Evolutionary conservation across 2,113 vertebrate genomes (phyloP).

Genomic region (Nyctibius bracteatus): DNA sequence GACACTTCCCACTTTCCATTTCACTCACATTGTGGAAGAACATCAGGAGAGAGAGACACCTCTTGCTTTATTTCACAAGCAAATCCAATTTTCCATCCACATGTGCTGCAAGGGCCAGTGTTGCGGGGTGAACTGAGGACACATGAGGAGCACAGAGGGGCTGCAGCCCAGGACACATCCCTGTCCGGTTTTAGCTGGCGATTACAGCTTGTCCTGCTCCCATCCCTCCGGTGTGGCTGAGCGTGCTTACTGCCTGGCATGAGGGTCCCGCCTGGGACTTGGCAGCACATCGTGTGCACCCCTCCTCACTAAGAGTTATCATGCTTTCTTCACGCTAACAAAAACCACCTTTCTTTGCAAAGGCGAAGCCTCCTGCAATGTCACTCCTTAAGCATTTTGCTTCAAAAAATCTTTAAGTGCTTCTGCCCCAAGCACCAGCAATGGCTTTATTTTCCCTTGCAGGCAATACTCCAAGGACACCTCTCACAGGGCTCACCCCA

Average conservation of each 20-base stretch:
- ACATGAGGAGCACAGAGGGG: rapidly evolving
- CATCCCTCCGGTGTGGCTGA: rapidly evolving
- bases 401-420: neutral
- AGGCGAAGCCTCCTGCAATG: neutral
- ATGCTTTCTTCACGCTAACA: rapidly evolving
- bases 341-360: neutral
- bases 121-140: neutral
- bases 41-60: neutral
- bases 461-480: rapidly evolving
- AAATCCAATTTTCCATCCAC: neutral
- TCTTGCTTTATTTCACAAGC: neutral
- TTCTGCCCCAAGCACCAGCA: neutral
- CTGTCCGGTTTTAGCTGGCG: rapidly evolving
- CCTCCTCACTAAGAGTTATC: neutral
- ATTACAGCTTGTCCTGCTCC: rapidly evolving
- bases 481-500: neutral
- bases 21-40: neutral
- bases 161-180: neutral
- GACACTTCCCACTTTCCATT: neutral
- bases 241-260: neutral
- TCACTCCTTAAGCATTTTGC: neutral
- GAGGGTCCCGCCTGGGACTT: neutral
- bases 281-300: rapidly evolving
- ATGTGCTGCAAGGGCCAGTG: neutral
- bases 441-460: rapidly evolving